phyloP scores from a whole-genome alignment of 2,113 vertebrate genomes.

The Charadrius vociferus region DNA sequence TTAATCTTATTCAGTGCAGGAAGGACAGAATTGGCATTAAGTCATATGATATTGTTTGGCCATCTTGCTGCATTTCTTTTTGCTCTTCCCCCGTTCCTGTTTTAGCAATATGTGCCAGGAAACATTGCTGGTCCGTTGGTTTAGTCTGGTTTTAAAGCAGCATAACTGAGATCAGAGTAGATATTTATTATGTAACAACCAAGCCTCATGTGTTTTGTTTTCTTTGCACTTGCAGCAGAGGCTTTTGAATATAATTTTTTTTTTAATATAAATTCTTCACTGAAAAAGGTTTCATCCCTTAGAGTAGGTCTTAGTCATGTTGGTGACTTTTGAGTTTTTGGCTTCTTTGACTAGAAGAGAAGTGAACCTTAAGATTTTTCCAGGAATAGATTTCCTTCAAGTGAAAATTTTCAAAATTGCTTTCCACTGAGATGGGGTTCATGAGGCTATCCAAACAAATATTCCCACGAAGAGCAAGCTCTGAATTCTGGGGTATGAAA shows the following conservation, averaged over 20 bases:
- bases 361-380: neutral
- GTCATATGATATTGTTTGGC: neutral
- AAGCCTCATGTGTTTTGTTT: neutral
- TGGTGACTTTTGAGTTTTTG: neutral
- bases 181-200: neutral
- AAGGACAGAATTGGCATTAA: neutral
- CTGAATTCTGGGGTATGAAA: neutral
- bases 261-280: neutral
- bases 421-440: neutral
- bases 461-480: neutral
- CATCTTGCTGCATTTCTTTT: neutral
- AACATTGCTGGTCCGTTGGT: neutral
- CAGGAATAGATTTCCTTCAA: neutral
- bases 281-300: neutral
- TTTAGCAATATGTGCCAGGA: neutral
- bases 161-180: neutral
- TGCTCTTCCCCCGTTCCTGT: neutral
- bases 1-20: neutral
- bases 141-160: neutral
- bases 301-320: neutral
- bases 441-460: neutral
- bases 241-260: neutral
- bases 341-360: neutral
- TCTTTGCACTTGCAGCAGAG: neutral
- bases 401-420: neutral